Evolutionary conservation across 2,113 vertebrate species (phyloP).

Genomic region (Neolamprologus sp.): DNA sequence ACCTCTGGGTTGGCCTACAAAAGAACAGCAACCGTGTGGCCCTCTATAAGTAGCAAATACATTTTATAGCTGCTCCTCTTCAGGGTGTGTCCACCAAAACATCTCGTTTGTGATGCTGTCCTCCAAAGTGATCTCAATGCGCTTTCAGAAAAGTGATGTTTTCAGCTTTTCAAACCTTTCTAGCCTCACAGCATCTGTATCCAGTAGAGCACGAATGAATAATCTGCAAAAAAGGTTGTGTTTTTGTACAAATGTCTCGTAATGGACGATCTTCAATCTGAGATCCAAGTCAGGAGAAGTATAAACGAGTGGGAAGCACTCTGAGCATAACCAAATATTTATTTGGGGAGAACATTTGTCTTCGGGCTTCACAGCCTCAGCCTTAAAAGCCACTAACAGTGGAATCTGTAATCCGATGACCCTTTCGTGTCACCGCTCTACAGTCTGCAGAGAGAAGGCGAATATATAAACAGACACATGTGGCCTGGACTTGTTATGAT

Average conservation of each 20-base stretch:
- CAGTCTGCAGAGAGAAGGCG: neutral
- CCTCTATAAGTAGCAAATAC: neutral
- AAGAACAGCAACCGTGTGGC: neutral
- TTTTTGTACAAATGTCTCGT: neutral
- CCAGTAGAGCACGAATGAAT: neutral
- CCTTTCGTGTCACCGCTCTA: neutral
- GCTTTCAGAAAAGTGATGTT: neutral
- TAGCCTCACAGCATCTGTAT: neutral
- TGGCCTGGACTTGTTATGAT: neutral
- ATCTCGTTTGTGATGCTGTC: rapidly evolving
- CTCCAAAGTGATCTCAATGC: rapidly evolving
- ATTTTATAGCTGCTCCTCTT: neutral
- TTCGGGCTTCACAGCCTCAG: neutral
- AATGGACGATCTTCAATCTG: neutral
- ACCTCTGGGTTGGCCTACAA: neutral
- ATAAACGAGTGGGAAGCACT: neutral
- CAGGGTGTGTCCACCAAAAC: neutral
- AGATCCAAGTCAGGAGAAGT: neutral
- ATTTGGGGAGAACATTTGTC: conserved; percentile 14
- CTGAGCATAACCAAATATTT: conserved; percentile 23
- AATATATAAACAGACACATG: neutral
- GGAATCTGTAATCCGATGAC: neutral
- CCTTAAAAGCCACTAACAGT: neutral
- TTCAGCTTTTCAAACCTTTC: neutral
- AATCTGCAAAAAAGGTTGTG: neutral